These are phyloP conservation scores for Omphaloscelis lunosa DNA, from an alignment of 2,888 invertebrate genomes.

Conservation along the genomic window DNA sequence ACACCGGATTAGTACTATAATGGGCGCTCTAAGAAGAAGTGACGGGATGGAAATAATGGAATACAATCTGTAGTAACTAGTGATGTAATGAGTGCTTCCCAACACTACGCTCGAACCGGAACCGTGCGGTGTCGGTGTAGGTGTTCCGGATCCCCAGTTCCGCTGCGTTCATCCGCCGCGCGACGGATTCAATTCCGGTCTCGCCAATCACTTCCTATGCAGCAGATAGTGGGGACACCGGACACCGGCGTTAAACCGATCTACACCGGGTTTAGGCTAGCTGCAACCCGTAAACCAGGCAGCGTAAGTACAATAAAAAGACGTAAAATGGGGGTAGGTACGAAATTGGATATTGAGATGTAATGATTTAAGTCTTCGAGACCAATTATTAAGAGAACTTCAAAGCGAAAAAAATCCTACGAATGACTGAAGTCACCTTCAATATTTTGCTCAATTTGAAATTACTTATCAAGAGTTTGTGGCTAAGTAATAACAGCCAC, in stretches of 20 bases:
- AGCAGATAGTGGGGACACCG: conserved; percentile 44
- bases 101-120: neutral
- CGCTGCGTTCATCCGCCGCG: conserved; percentile 37
- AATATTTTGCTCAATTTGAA: no score
- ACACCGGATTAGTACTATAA: neutral
- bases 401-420: no score
- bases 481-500: no score
- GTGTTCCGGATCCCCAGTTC: conserved; percentile 33
- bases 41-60: neutral
- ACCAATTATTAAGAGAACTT: no score
- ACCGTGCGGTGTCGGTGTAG: conserved; percentile 8
- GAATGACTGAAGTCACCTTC: no score
- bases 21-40: neutral
- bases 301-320: no score
- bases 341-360: no score
- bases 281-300: no score
- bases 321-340: no score
- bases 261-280: neutral
- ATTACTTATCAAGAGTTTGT: no score
- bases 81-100: neutral
- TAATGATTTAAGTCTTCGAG: no score
- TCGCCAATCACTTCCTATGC: conserved; percentile 46
- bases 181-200: conserved; percentile 45
- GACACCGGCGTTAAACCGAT: conserved; percentile 5
- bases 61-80: neutral